phyloP scores from a whole-genome alignment of 2,888 invertebrate species.

The Machimus atricapillus region DNA sequence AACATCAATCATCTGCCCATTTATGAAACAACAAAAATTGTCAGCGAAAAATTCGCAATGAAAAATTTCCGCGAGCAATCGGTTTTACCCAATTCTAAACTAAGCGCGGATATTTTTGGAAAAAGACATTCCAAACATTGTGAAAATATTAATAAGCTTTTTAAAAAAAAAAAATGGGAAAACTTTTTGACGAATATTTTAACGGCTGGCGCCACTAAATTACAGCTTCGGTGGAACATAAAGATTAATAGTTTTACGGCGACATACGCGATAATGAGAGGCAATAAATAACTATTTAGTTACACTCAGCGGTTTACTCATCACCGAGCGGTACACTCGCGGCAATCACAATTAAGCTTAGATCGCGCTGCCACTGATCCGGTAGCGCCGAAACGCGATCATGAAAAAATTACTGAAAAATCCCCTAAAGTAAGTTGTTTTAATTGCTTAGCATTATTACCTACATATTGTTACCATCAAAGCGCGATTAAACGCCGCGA shows the following conservation, averaged over 20 bases:
- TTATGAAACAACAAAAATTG: background rate
- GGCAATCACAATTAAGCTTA: background rate
- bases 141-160: background rate
- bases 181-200: background rate
- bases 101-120: background rate
- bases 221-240: background rate
- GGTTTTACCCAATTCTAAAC: background rate
- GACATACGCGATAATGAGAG: background rate
- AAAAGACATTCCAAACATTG: background rate
- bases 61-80: background rate
- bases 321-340: background rate
- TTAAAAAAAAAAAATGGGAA: background rate
- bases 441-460: background rate
- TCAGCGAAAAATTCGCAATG: background rate
- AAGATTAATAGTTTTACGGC: background rate
- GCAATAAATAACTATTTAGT: background rate
- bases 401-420: background rate
- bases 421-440: background rate
- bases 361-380: background rate
- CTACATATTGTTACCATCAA: background rate
- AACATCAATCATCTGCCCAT: slow-evolving; percentile 6
- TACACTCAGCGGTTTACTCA: background rate
- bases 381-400: background rate
- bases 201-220: background rate
- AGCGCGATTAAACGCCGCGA: background rate